Evolutionary conservation across 2,797 vertebrate species (phyloP).

Genomic region (Channa striata): DNA sequence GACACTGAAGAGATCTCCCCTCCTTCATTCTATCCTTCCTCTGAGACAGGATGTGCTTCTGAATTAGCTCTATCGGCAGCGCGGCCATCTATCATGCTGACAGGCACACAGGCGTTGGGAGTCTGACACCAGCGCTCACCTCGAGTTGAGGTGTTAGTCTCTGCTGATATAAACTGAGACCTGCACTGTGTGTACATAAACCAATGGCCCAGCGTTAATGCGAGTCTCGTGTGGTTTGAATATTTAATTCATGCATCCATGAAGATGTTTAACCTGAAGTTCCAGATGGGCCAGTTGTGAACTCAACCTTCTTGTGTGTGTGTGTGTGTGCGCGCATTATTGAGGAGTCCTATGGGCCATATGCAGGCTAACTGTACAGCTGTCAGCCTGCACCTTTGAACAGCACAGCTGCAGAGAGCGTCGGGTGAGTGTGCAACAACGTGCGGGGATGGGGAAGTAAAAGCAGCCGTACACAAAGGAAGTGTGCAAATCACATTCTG

Average conservation of each 20-base stretch:
- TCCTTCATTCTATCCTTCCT: constrained; percentile 52
- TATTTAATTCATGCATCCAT: constrained; percentile 51
- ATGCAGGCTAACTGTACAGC: constrained; percentile 49
- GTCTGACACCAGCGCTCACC: constrained; percentile 53
- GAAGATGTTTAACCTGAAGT: constrained; percentile 42
- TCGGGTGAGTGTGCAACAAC: constrained; percentile 29
- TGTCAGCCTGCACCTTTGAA: constrained; percentile 50
- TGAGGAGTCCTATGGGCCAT: constrained; percentile 23
- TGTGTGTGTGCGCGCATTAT: constrained; percentile 6
- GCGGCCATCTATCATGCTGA: constrained; percentile 71
- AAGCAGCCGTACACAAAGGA: constrained; percentile 19
- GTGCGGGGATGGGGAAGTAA: constrained; percentile 18
- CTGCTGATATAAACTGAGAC: constrained; percentile 59
- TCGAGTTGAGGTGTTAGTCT: constrained; percentile 60
- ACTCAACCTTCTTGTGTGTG: constrained; percentile 12
- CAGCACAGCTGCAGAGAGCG: constrained; percentile 41
- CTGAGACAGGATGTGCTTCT: constrained; percentile 58
- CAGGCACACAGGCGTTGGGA: constrained; percentile 49
- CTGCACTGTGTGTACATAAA: constrained; percentile 54
- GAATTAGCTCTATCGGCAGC: constrained; percentile 68
- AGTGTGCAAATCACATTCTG: constrained; percentile 1
- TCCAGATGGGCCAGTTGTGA: constrained; percentile 36
- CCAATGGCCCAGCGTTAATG: constrained; percentile 31
- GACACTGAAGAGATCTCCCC: constrained; percentile 41
- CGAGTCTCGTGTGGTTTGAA: constrained; percentile 48